Evolutionary conservation across 2,888 invertebrate species (phyloP), one percentile per base, ranked within the genome.

Genomic region (Coenonympha glycerion): DNA sequence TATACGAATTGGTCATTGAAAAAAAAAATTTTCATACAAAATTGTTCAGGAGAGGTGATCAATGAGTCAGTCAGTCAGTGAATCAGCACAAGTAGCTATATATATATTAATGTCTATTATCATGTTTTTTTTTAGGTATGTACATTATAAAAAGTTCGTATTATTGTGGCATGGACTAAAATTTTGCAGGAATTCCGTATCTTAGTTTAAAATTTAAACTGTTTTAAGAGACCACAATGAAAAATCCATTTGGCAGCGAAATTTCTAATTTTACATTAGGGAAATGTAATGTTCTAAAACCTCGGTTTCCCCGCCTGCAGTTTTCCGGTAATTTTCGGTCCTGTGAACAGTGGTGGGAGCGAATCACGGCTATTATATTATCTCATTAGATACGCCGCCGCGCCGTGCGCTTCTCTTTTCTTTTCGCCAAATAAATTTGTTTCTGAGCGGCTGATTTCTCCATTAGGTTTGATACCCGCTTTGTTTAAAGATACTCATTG

Each of bases 361-460:
- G 77, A 86, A 87, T 84, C 85, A 71, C 79, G 76, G 79, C 81
- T 84, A 86, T 87, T 82, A 84, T 80, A 81, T 86, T 86, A 85
- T 84, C 83, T 83, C 85, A 84, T 87, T 86, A 87, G 84, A 80
- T 71, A 82, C 81, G 84, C 78, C 73, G 73, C 74, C 69, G 66
- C 68, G 73, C 71, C 68, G 69, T 69, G 67, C 70, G 65, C 72
- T 69, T 71, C 71, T 68, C 71, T 70, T 71, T 71, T 71, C 71
- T 75, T 73, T 73, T 73, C 74, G 75, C 78, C 74, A 77, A 79
- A 84, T 82, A 81, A 83, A 83, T 83, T 84, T 75, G 73, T 70
- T 73, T 71, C 68, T 69, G 68, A 70, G 61, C 68, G 69, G 72
- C 69, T 73, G 73, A 79, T 78, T 76, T 72, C 70, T 73, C 68